Conservation (phyloP, 2,797 vertebrate genomes). For the Schizothorax lantsangensis region DNA sequence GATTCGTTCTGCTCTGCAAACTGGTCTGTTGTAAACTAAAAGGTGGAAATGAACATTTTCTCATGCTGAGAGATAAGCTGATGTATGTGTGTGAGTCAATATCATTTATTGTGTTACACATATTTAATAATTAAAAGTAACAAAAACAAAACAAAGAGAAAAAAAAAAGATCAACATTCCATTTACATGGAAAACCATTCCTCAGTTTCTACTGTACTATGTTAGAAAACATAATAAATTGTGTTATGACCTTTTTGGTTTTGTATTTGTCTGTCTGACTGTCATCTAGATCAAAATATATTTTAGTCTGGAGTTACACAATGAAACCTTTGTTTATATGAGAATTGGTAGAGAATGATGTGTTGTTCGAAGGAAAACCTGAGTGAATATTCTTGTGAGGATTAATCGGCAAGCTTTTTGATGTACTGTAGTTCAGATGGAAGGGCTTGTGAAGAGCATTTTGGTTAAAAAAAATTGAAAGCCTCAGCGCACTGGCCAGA, state of each 20-base stretch:
- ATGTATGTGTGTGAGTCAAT: not conserved
- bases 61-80: not conserved
- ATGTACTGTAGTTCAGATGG: conserved; percentile 23
- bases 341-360: conserved; percentile 18
- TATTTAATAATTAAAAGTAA: not conserved
- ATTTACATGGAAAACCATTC: not conserved
- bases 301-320: conserved; percentile 21
- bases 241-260: not conserved
- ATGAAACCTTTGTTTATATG: conserved; percentile 43
- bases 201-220: not conserved
- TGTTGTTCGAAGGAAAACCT: conserved; percentile 36
- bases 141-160: not conserved
- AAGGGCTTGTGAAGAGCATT: conserved; percentile 22
- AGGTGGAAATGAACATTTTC: not conserved
- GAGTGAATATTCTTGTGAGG: conserved; percentile 34
- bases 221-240: not conserved
- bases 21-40: not conserved
- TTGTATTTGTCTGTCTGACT: not conserved
- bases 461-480: not conserved
- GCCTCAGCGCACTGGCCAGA: not conserved
- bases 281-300: conserved; percentile 40
- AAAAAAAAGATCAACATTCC: not conserved
- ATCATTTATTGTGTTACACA: not conserved
- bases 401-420: conserved; percentile 49
- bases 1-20: not conserved